These are phyloP conservation scores for Mesoclemmys tuberculata DNA, from an alignment of 2,113 vertebrate genomes.

Conservation along the genomic window DNA sequence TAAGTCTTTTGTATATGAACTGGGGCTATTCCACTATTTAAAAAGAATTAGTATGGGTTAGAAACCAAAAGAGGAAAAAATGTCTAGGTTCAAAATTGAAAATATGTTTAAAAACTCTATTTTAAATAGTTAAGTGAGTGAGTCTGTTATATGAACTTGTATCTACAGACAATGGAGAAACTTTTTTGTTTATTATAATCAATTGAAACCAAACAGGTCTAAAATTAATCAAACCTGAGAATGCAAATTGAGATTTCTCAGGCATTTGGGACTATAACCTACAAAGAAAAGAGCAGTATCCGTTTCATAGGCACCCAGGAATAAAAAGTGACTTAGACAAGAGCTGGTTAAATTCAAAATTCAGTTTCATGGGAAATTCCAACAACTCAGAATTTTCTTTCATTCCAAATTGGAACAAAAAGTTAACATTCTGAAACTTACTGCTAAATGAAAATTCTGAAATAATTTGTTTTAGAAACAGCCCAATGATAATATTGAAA, in stretches of 20 bases:
- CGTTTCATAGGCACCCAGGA: not conserved
- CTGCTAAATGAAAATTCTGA: not conserved
- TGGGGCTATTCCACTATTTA: not conserved
- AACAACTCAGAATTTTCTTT: not conserved
- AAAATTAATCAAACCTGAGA: not conserved
- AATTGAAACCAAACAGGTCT: not conserved
- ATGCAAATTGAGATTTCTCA: not conserved
- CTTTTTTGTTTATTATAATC: not conserved
- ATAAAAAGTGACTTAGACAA: not conserved
- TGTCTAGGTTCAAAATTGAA: rapidly evolving
- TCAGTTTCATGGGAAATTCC: not conserved
- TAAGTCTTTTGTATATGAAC: not conserved
- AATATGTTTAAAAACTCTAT: not conserved
- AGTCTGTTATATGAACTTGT: not conserved
- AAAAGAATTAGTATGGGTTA: not conserved
- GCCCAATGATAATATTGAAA: not conserved
- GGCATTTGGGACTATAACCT: not conserved
- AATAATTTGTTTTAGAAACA: not conserved
- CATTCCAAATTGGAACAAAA: not conserved
- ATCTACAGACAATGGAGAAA: not conserved
- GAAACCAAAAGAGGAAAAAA: not conserved
- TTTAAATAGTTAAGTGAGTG: not conserved
- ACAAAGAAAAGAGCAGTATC: not conserved
- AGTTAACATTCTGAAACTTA: not conserved
- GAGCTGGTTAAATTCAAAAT: not conserved